Percentiles rank a stretch among this genome's conserved stretches.
phyloP scores from a whole-genome alignment of 1,140 invertebrate species.

The Ericerus pela region DNA sequence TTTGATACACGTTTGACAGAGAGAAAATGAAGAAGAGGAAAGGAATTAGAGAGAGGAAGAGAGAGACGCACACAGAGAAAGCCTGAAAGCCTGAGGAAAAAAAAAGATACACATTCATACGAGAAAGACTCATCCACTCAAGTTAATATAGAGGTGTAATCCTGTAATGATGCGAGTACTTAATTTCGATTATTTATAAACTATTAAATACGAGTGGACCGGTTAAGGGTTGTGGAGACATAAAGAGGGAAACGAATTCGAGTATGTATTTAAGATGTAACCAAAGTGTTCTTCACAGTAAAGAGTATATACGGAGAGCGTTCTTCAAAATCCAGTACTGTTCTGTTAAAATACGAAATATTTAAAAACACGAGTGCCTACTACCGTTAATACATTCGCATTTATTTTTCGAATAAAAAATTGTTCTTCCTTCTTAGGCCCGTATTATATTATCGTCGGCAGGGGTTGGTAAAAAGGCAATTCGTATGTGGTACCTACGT shows the following conservation, averaged over 20 bases:
- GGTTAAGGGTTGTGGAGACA: not conserved
- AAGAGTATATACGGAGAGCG: conserved; percentile 3
- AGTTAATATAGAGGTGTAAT: conserved; percentile 9
- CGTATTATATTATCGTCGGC: too few relatives aligned
- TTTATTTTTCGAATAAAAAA: not conserved
- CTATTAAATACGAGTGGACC: conserved; percentile 6
- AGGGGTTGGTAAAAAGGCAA: too few relatives aligned
- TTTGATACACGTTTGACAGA: too few relatives aligned
- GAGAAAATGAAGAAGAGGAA: too few relatives aligned
- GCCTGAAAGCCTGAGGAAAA: too few relatives aligned
- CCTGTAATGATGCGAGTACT: conserved; percentile 8
- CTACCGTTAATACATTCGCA: conserved; percentile 8
- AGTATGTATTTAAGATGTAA: conserved; percentile 12
- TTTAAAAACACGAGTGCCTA: conserved; percentile 4
- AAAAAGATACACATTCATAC: too few relatives aligned
- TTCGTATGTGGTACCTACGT: too few relatives aligned
- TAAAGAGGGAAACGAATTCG: conserved; percentile 10
- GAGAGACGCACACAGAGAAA: too few relatives aligned
- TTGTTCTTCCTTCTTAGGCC: too few relatives aligned
- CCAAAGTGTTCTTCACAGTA: conserved; percentile 5
- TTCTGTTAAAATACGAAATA: conserved; percentile 9
- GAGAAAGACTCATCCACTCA: not conserved
- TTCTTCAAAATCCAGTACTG: conserved; percentile 11
- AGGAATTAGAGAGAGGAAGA: too few relatives aligned
- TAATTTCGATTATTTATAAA: conserved; percentile 12